Base-by-base conservation (phyloP, 1,140 invertebrate species). In the Tetramorium alpestre region DNA sequence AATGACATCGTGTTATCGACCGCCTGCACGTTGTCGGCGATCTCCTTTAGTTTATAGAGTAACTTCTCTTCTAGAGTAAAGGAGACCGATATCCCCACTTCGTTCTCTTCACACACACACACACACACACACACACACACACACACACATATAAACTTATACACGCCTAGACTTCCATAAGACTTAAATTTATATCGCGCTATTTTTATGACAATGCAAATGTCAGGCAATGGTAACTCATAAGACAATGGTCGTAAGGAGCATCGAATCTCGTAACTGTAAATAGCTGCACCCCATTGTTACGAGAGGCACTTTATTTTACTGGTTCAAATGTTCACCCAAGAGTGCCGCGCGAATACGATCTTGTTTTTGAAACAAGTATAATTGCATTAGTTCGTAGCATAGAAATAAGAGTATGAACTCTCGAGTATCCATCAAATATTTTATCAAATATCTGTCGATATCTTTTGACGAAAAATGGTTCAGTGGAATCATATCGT, bases 1-100 rank as follows among this genome's bases (percentile, higher is more conserved):
- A 94, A 93, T 92, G 90, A 89, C 60, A 25, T 82, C 47, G 54
- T 72, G 58, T 64, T 73, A 78, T 62, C 70, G 75, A 78, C 28
- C 70, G 56, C 5, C 18, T 49, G 11, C 25, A n/a, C 41, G 67
- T 70, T n/a, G 13, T 51, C 51, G 51, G 16, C 47, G 81, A 89
- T 85, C 89, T 89, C 86, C 69, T 85, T 80, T 87, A 91, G 85
- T 91, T 92, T 92, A 87, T 80, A 41, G 76, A 86, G 25, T 82
- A 90, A 92, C 76, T 92, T 91, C 82, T 56, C n/a, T n/a, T n/a
- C n/a, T n/a, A n/a, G n/a, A n/a, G n/a, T n/a, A n/a, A 13, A 58
- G 64, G 18, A 62, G 84, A 49, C 69, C 75, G 88, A 92, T 88
- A 58, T 44, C 11, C 1, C n/a, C 4, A 7, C 6, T 16, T 18